A percentile compares a stretch with the other conserved stretches of the same genome.
Conservation (phyloP, 2,797 vertebrate genomes). For the Micromesistius poutassou region DNA sequence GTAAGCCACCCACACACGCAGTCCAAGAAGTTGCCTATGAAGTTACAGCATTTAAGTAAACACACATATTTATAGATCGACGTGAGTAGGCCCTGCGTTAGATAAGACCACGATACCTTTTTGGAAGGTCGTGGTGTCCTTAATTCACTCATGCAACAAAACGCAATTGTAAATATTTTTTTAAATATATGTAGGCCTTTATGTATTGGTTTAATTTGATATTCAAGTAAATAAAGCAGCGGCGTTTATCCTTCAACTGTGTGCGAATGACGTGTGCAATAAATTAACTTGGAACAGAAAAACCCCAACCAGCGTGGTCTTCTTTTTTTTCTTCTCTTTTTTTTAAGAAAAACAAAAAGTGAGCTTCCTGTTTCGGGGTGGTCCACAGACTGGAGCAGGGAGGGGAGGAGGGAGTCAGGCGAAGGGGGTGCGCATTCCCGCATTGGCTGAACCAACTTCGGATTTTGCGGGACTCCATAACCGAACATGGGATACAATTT, state of each 20-base stretch:
- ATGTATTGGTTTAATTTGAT: neutral
- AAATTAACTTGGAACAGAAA: constrained; percentile 28
- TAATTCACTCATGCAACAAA: neutral
- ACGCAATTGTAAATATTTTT: neutral
- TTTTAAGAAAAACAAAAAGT: constrained; percentile 84
- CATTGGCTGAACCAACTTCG: constrained; percentile 70
- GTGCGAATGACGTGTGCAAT: constrained; percentile 11
- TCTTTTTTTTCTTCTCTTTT: constrained; percentile 39
- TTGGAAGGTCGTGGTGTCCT: no score
- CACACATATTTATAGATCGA: constrained; percentile 54
- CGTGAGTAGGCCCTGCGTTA: neutral
- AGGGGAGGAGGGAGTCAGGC: constrained; percentile 47
- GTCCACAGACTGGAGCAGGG: constrained; percentile 79
- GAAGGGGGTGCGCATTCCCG: constrained; percentile 73
- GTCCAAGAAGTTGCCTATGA: constrained; percentile 43
- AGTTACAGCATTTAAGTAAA: constrained; percentile 58
- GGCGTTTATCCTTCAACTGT: neutral
- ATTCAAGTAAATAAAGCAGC: neutral
- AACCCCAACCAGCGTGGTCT: constrained; percentile 52
- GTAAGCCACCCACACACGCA: constrained; percentile 62
- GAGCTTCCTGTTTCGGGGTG: constrained; percentile 90
- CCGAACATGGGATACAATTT: constrained; percentile 74
- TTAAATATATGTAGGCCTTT: neutral
- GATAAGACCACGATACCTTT: no score
- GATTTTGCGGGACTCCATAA: constrained; percentile 69